phyloP scores from a whole-genome alignment of 2,888 invertebrate genomes.

The Drosophila pegasa region DNA sequence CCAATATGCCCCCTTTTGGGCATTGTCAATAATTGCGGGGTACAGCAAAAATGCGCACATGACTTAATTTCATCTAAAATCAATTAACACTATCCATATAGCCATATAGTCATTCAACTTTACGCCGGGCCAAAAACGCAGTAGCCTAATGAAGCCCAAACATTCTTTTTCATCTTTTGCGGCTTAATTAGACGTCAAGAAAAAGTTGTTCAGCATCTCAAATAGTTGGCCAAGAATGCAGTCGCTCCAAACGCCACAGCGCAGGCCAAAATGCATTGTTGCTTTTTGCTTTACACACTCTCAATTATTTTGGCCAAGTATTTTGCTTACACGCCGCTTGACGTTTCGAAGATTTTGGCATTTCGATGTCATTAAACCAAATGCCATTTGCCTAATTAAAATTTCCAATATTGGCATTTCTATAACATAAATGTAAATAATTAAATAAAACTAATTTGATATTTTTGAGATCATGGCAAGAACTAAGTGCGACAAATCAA shows the following conservation, averaged over 20 bases:
- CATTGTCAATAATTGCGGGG: not conserved
- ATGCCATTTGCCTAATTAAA: slow-evolving; percentile 70
- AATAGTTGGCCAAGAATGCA: slow-evolving; percentile 58
- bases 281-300: not conserved
- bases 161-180: slow-evolving; percentile 63
- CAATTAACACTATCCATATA: slow-evolving; percentile 55
- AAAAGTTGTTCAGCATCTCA: slow-evolving; percentile 43
- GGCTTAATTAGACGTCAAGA: slow-evolving; percentile 66
- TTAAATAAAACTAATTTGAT: slow-evolving; percentile 19
- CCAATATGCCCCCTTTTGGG: not conserved
- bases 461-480: slow-evolving; percentile 15
- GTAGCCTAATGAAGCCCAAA: slow-evolving; percentile 63
- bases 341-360: slow-evolving; percentile 43
- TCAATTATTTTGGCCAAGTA: slow-evolving; percentile 17
- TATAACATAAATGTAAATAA: slow-evolving; percentile 50
- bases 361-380: slow-evolving; percentile 67
- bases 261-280: slow-evolving; percentile 26
- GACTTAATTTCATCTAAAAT: slow-evolving; percentile 66
- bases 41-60: slow-evolving; percentile 53
- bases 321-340: slow-evolving; percentile 51
- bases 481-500: slow-evolving; percentile 7
- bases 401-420: slow-evolving; percentile 47
- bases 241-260: slow-evolving; percentile 55
- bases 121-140: slow-evolving; percentile 24
- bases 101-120: slow-evolving; percentile 22